Evolutionary conservation across 2,113 vertebrate species (phyloP).

Genomic region (Scytalopus superciliaris): DNA sequence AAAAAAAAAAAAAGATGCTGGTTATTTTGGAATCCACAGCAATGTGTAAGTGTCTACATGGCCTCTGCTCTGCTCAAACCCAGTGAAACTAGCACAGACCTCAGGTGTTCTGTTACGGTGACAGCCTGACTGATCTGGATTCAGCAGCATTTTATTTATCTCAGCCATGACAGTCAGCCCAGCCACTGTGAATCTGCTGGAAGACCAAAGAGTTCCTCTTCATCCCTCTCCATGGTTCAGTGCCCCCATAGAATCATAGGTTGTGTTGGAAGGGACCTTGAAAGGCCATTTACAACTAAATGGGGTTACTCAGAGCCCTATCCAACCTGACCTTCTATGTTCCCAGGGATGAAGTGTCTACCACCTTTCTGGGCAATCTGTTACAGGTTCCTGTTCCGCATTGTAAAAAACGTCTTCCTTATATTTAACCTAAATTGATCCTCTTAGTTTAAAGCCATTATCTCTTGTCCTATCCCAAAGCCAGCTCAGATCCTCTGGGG

Average conservation of each 20-base stretch:
- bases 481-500: not conserved
- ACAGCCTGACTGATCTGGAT: not conserved
- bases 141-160: not conserved
- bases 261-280: not conserved
- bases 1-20: no score
- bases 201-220: not conserved
- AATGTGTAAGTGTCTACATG: fast-evolving
- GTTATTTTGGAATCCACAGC: not conserved
- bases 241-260: not conserved
- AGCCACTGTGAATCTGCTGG: not conserved
- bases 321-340: not conserved
- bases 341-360: not conserved
- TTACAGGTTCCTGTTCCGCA: not conserved
- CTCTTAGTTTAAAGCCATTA: not conserved
- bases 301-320: not conserved
- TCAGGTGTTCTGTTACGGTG: not conserved
- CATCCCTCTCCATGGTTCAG: not conserved
- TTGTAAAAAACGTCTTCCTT: not conserved
- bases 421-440: not conserved
- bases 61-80: not conserved
- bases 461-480: not conserved
- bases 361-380: not conserved
- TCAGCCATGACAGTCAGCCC: not conserved
- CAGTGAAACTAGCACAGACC: not conserved
- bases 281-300: not conserved